Conservation (phyloP, 2,797 vertebrate species). For the Anniella stebbinsi region DNA sequence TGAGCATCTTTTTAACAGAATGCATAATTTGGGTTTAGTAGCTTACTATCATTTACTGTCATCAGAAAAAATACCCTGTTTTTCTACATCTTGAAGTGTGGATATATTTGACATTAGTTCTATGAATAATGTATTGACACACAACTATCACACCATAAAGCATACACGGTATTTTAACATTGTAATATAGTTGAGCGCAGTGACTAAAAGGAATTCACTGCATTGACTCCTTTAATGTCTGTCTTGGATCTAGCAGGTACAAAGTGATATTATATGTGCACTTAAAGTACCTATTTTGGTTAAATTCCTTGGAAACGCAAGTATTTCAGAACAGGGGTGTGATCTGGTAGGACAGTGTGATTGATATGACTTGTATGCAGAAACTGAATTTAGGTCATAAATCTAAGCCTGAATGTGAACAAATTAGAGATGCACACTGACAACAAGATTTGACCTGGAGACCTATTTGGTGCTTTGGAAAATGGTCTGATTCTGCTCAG, state of each 20-base stretch:
- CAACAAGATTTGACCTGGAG: too few relatives aligned
- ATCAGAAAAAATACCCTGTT: background rate
- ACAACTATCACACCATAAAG: background rate
- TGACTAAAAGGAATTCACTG: background rate
- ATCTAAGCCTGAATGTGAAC: constrained; percentile 59
- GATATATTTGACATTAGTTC: background rate
- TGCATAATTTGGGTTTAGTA: background rate
- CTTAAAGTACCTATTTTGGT: constrained; percentile 62
- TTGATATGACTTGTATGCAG: constrained; percentile 70
- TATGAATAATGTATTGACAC: background rate
- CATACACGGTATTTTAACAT: background rate
- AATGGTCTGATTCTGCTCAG: background rate
- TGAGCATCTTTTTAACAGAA: background rate
- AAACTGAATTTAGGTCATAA: constrained; percentile 68
- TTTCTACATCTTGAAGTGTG: background rate
- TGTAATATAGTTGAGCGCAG: accelerated
- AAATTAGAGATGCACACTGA: constrained; percentile 19
- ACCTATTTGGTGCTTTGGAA: too few relatives aligned
- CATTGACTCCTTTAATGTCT: background rate
- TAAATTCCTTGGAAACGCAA: constrained; percentile 65
- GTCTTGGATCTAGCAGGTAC: constrained; percentile 10
- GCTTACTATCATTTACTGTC: too few relatives aligned
- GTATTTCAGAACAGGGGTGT: constrained; percentile 61
- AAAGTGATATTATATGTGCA: constrained; percentile 42
- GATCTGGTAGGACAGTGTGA: constrained; percentile 59